Evolutionary conservation across 2,888 invertebrate genomes (phyloP), one percentile per base, ranked within the genome.

Genomic region (Mythimna pallens): DNA sequence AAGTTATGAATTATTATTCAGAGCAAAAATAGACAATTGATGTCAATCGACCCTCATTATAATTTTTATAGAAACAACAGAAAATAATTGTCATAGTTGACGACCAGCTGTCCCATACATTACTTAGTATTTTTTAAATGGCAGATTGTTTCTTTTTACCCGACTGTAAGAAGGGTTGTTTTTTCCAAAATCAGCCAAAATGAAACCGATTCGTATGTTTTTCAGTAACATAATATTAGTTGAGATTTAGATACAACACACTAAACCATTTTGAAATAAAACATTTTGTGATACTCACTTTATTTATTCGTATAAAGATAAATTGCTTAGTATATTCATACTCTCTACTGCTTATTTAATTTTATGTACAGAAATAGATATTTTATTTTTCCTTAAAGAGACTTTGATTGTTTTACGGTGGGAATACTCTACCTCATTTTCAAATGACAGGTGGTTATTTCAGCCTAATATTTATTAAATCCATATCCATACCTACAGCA

Each of bases 381-480:
- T 90, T 90, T 90, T 86, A 90, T 92, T 89, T 92, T 88, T 73
- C 83, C 83, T 85, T 91, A 94, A 90, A 90, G 54, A 94, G 90
- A 94, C 93, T 94, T 94, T 93, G 91, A 93, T 94, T 92, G 89
- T 92, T 91, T 94, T 81, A 94, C 96, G 96, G 96, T 96, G 96
- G 96, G 96, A 95, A 95, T 90, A 94, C 92, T 52, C n/a, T 94
- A 93, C 89, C 89, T 90, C 90, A 89, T 90, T 93, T 85, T 93
- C 92, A 92, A 87, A 92, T 92, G 43, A 25, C 25, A 25, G 95
- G 95, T 95, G 95, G 95, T 93, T 92, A 87, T 87, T 88, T 94
- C 91, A 93, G 92, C 91, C 87, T 81, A 87, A 91, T 90, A 91
- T 85, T 86, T 82, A 85, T 89, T 88, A 86, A 85, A 88, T 85